Evolutionary conservation across 2,797 vertebrate genomes (phyloP), one percentile per base, ranked within the genome.

Genomic region (Gobio occitaniae): DNA sequence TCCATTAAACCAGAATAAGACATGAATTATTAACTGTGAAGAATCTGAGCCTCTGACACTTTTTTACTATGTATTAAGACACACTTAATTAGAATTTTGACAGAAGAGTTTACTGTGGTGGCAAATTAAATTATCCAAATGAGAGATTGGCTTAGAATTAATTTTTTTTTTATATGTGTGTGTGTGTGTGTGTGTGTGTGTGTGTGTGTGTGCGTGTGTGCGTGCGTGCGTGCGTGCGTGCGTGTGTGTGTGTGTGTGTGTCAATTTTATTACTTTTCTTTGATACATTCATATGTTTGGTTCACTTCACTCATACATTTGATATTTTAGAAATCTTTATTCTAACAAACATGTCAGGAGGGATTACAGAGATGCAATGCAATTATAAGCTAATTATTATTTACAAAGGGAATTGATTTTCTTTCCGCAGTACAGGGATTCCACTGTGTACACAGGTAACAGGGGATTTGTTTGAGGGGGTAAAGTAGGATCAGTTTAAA

Each of bases 401-500:
- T 38, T n/a, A n/a, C 6, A n/a, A 3, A 87, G 38, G 41, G 32
- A 61, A 68, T 75, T 25, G 41, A 78, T 79, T 52, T 86, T 36
- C 6, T 36, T 13, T 11, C 59, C 68, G 44, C 82, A 2, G 21
- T 13, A 56, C 9, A 61, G 7, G 6, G 11, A 15, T 17, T 54
- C 21, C 1, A 77, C 16, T 76, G 65, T 85, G 50, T 76, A 83
- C 70, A 71, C 38, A 80, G 69, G 25, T 66, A 78, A 78, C 25
- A 50, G 21, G 7, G 44, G 16, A 17, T 82, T 74, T 88, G 29
- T 72, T 56, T 81, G 56, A 36, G 44, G 38, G 78, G 47, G 54
- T 77, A 63, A 50, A 36, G 44, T 17, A 54, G 50, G 44, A 48
- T 15, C 21, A 7, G 70, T 68, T 63, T 54, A 86, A 88, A 88